Percentiles rank a stretch among this genome's conserved stretches.
Evolutionary conservation across 1,140 invertebrate genomes (phyloP).

Genomic region (Ptiloglossa arizonensis): DNA sequence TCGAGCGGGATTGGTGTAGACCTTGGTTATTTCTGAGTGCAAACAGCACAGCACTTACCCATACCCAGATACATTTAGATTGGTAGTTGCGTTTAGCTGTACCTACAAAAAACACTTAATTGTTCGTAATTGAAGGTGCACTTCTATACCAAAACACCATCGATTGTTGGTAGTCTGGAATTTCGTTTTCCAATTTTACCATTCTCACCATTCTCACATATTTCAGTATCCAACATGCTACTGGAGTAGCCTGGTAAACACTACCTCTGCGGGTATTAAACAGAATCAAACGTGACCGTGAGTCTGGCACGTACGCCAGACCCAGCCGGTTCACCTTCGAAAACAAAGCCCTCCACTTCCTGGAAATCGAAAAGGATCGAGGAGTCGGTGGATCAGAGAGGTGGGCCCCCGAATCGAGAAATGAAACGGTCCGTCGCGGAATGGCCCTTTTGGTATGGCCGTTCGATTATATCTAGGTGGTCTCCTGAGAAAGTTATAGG

Average conservation of each 20-base stretch:
- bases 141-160: no score
- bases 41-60: no score
- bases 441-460: not conserved
- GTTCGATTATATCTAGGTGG: slow-evolving; percentile 32
- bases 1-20: no score
- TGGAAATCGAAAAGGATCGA: slow-evolving; percentile 32
- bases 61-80: no score
- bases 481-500: slow-evolving; percentile 15
- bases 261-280: no score
- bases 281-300: not conserved
- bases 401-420: not conserved
- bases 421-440: slow-evolving; percentile 30
- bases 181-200: not conserved
- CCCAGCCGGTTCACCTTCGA: not conserved
- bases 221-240: not conserved
- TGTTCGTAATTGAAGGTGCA: no score
- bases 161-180: not conserved
- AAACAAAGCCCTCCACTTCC: not conserved
- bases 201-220: not conserved
- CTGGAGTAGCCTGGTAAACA: not conserved
- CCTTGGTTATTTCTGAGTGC: no score
- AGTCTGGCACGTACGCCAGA: not conserved
- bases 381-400: not conserved
- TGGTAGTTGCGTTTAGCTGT: no score
- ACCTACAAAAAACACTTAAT: no score